These are phyloP conservation scores for Scaptomyza flava DNA, from an alignment of 2,888 invertebrate genomes.

Conservation along the genomic window DNA sequence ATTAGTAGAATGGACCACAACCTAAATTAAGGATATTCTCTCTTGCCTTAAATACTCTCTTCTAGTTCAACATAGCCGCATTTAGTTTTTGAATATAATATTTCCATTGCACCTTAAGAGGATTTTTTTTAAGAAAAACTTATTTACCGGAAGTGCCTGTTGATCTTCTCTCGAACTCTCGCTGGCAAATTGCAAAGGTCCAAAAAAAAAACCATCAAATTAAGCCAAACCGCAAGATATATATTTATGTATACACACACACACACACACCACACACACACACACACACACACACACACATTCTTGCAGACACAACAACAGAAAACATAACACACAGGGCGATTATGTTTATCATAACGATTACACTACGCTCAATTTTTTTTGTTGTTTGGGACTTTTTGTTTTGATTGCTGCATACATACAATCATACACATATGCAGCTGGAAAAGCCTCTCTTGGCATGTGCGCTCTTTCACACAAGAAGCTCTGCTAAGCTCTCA, in stretches of 20 bases:
- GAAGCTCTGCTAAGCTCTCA: conserved; percentile 17
- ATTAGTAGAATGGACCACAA: neutral
- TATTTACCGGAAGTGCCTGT: conserved; percentile 38
- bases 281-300: conserved; percentile 2
- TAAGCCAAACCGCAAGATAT: conserved; percentile 17
- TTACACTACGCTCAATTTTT: conserved; percentile 48
- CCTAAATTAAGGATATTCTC: neutral
- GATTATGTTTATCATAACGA: conserved; percentile 72
- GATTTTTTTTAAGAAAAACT: conserved; percentile 2
- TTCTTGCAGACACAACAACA: conserved; percentile 31
- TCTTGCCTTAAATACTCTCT: neutral
- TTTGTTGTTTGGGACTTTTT: conserved; percentile 45
- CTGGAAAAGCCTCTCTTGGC: conserved; percentile 47
- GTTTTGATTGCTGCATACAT: conserved; percentile 61
- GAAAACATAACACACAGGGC: conserved; percentile 2
- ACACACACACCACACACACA: conserved; percentile 4
- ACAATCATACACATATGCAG: conserved; percentile 31
- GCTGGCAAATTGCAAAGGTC: conserved; percentile 19
- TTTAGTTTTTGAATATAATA: neutral
- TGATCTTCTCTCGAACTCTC: conserved; percentile 24
- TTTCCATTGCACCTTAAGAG: neutral
- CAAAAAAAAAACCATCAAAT: conserved; percentile 16
- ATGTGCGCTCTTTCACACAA: conserved; percentile 9
- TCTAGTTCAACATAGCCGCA: neutral
- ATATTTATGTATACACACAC: conserved; percentile 5